These are phyloP conservation scores for Elymnias hypermnestra DNA, from an alignment of 1,140 invertebrate species.

Conservation along the genomic window DNA sequence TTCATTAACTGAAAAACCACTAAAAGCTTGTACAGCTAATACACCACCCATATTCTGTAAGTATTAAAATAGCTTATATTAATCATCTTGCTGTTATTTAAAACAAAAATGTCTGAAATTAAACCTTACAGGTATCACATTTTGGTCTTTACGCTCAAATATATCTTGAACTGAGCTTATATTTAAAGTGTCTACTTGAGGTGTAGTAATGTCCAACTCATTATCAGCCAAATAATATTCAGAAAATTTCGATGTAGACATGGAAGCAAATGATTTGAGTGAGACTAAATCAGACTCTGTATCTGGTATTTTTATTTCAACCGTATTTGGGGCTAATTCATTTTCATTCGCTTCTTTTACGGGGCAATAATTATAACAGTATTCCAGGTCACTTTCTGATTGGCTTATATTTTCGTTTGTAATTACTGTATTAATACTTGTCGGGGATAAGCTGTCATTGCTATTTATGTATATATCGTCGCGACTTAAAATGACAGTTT, in stretches of 20 bases:
- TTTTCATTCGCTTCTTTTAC: not conserved
- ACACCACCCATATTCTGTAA: constrained; percentile 29
- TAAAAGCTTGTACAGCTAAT: constrained; percentile 47
- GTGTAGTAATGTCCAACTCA: constrained; percentile 25
- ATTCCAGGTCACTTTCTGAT: constrained; percentile 28
- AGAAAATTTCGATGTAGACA: constrained; percentile 36
- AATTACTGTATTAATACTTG: constrained; percentile 31
- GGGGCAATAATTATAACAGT: not conserved
- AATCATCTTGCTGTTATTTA: not conserved
- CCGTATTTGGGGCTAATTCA: not conserved
- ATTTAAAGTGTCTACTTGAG: constrained; percentile 14
- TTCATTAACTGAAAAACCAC: constrained; percentile 53
- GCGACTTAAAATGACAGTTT: constrained; percentile 27
- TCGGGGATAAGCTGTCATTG: constrained; percentile 22
- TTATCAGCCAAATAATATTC: constrained; percentile 47
- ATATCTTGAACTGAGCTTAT: constrained; percentile 37
- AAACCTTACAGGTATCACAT: constrained; percentile 21
- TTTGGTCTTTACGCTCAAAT: constrained; percentile 47
- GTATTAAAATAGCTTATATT: constrained; percentile 1
- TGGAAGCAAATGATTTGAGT: constrained; percentile 42
- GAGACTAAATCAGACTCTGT: constrained; percentile 42
- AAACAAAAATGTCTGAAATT: not conserved
- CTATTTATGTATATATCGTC: constrained; percentile 19
- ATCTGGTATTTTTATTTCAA: constrained; percentile 18
- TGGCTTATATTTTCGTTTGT: constrained; percentile 22